Base-by-base conservation (phyloP, 2,113 vertebrate genomes). In the Dicerorhinus sumatrensis region DNA sequence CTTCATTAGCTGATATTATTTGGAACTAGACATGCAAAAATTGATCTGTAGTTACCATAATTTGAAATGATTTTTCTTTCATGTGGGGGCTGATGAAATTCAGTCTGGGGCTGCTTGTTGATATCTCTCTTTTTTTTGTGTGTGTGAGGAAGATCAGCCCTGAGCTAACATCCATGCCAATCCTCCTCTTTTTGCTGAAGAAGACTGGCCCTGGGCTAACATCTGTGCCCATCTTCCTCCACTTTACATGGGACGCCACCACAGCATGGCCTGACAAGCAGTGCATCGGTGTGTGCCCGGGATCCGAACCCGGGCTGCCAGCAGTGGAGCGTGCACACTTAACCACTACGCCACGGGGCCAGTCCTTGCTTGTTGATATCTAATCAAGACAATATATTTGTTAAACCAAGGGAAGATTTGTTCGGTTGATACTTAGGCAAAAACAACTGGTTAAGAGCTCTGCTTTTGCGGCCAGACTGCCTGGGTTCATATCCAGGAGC, bases 41-140 rank as follows among this genome's bases (percentile, higher is more conserved):
- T 9, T 82, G 69, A 76, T 94, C 80, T 83, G 39, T 76, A 29
- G 62, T 11, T 96, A 51, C 36, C n/a, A 83, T 92, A 27, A n/a
- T 81, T 95, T 79, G 56, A 31, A 89, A 93, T 33, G 42, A 87
- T 56, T 73, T 75, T 95, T 14, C 85, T 96, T 96, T 89, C 77
- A 79, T 60, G 27, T 27, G 13, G 23, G 42, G 39, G 36, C 4
- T 39, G 42, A 42, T 86, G 6, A 72, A 42, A 20, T 51, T 58
- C 16, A 70, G 72, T 60, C 56, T 23, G 20, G 62, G 39, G 6
- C 8, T 69, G n/a, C 8, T 62, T 77, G 51, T 48, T 18, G 25
- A 83, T 62, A 65, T 6, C 3, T 27, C 42, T 42, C 5, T 42
- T 42, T 42, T 42, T 42, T 39, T 3, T 39, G 39, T 39, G 39